phyloP scores from a whole-genome alignment of 2,113 vertebrate genomes.

The Hydrochoerus hydrochaeris region DNA sequence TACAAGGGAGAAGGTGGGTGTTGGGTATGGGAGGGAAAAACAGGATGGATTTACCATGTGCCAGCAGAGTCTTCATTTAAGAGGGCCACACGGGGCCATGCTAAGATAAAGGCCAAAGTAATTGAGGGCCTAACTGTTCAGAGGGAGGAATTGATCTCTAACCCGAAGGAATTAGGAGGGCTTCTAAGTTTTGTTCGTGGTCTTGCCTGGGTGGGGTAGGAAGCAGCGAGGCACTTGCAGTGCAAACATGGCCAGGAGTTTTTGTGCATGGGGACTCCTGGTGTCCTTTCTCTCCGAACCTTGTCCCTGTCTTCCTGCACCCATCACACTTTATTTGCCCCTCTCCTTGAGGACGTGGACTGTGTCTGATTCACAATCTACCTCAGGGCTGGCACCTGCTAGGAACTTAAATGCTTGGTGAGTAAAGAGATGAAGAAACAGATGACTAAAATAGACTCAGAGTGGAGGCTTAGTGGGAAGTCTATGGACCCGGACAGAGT shows the following conservation, averaged over 20 bases:
- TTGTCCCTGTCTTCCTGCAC: no score
- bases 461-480: neutral
- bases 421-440: neutral
- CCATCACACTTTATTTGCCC: neutral
- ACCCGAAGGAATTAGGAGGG: neutral
- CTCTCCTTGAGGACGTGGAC: neutral
- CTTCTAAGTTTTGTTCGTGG: neutral
- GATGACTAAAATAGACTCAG: neutral
- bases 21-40: neutral
- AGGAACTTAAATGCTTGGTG: neutral
- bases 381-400: accelerated
- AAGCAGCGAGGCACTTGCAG: accelerated
- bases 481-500: neutral
- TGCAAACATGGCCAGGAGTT: neutral
- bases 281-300: neutral
- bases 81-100: neutral
- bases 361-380: neutral
- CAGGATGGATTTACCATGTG: neutral
- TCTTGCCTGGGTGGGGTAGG: neutral
- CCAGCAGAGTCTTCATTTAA: neutral
- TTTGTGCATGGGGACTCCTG: accelerated
- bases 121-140: neutral
- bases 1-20: neutral
- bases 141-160: neutral
- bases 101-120: neutral